These are phyloP conservation scores for Rhopilema esculentum DNA, from an alignment of 30 jellyfish, hydroid and myxozoan species.

Conservation along the genomic window DNA sequence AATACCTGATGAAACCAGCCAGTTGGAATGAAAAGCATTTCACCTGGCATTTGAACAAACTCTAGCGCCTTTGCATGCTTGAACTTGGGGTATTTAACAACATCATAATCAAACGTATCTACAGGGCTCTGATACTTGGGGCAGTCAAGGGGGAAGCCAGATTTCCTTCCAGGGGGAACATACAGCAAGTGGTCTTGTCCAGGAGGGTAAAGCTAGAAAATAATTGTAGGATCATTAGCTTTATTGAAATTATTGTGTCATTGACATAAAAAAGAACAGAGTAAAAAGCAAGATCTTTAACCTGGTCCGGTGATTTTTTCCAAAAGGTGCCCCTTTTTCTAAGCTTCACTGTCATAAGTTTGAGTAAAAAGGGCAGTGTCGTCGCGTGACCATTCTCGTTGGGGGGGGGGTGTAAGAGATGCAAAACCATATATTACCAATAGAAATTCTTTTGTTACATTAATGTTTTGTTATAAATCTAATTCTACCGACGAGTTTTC, in stretches of 20 bases:
- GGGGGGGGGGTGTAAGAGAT: no score
- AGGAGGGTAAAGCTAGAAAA: conserved; percentile 70
- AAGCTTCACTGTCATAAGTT: no score
- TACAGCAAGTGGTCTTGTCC: conserved; percentile 81
- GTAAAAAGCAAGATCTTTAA: no score
- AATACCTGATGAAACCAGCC: conserved; percentile 87
- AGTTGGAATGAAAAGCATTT: conserved; percentile 78
- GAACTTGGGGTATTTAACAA: conserved; percentile 46
- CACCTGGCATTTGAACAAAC: conserved; percentile 77
- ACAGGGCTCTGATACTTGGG: conserved; percentile 68
- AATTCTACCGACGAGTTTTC: no score
- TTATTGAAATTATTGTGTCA: not conserved
- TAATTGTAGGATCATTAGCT: not conserved
- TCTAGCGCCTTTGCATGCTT: conserved; percentile 72
- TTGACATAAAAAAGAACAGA: no score
- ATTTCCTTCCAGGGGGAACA: conserved; percentile 29
- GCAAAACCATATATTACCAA: no score
- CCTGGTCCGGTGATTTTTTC: no score
- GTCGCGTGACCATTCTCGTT: no score
- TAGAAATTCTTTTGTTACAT: no score
- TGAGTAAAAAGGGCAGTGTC: no score
- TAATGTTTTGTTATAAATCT: no score
- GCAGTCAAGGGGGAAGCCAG: conserved; percentile 76
- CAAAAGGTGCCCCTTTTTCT: no score
- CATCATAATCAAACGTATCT: conserved; percentile 62